Conservation (phyloP, 2,797 vertebrate genomes). For the Sardinella longiceps region DNA sequence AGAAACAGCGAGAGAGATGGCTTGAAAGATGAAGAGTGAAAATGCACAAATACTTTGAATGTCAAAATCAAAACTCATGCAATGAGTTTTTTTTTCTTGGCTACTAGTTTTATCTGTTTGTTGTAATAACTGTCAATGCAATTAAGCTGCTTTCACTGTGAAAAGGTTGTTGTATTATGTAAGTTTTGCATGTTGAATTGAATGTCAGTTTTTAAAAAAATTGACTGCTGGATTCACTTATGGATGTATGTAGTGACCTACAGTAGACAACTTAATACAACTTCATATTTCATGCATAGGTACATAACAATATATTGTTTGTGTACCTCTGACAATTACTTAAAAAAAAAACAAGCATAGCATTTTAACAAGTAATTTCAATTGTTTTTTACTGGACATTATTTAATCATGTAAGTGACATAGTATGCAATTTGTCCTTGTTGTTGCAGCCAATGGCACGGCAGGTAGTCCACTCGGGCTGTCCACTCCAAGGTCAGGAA, state of each 20-base stretch:
- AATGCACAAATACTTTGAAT: neutral
- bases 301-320: neutral
- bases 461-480: conserved; percentile 97
- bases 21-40: too few species aligned
- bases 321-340: neutral
- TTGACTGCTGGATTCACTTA: too few species aligned
- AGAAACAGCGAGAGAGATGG: neutral
- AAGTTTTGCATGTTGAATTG: neutral
- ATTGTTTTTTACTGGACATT: neutral
- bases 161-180: neutral
- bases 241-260: too few species aligned
- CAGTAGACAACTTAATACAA: too few species aligned
- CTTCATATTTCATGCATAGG: neutral
- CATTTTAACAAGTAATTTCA: neutral
- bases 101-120: neutral
- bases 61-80: neutral
- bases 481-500: conserved; percentile 95
- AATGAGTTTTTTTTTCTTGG: neutral
- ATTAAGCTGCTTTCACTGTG: neutral
- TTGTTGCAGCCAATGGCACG: conserved; percentile 88
- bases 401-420: neutral
- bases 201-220: neutral
- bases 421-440: conserved; percentile 26
- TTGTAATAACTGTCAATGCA: neutral
- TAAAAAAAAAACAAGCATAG: too few species aligned